Evolutionary conservation across 2,888 invertebrate species (phyloP).

Genomic region (Cephus rjabovi): DNA sequence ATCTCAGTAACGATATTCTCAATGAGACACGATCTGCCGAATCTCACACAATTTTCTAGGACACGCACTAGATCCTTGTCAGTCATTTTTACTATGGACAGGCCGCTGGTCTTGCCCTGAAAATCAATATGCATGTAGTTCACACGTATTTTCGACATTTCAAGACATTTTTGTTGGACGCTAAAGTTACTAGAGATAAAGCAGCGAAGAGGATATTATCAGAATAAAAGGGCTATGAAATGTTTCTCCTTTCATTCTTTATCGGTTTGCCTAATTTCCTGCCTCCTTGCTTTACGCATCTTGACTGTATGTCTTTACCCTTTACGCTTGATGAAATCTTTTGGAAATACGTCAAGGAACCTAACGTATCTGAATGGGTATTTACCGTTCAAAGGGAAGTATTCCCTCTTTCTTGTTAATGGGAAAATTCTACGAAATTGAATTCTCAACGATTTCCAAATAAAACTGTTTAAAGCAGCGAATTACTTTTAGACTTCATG

Average conservation of each 20-base stretch:
- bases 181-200: neutral
- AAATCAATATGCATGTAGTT: neutral
- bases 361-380: too few relatives aligned
- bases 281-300: neutral
- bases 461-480: neutral
- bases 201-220: too few relatives aligned
- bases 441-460: neutral
- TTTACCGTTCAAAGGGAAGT: neutral
- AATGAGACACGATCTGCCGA: slow-evolving; percentile 81
- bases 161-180: neutral
- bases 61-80: slow-evolving; percentile 78
- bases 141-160: neutral
- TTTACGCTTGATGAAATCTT: neutral
- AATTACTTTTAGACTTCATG: neutral
- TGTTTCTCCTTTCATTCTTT: neutral
- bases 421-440: neutral
- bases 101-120: slow-evolving; percentile 77
- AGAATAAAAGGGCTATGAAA: neutral
- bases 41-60: slow-evolving; percentile 78
- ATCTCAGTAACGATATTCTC: slow-evolving; percentile 89
- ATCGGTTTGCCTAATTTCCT: neutral
- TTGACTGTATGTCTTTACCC: neutral
- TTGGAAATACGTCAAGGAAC: neutral
- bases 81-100: slow-evolving; percentile 78
- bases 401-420: neutral